Base-by-base conservation (phyloP, 1,140 invertebrate genomes). In the Drosophila nebulosa region DNA sequence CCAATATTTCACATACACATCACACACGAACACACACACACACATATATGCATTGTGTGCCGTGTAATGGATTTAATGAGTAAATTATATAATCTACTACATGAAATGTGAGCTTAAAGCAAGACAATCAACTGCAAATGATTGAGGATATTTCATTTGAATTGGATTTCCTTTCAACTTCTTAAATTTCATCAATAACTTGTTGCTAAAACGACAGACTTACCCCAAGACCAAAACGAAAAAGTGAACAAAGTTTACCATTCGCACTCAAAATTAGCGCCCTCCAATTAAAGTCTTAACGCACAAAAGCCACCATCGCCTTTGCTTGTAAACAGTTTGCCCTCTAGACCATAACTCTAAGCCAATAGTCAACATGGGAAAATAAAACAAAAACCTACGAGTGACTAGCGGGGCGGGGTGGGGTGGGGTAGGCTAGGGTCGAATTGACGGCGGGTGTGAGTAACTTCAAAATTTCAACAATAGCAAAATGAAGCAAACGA, bases 401-500 rank as follows among this genome's bases (percentile, higher is more conserved):
- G 58, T 26, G 57, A 63, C 12, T 42, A 32, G 12, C 32, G n/a
- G 4, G 4, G 12, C 10, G 61, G 24, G 2, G 3, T 10, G 51
- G 21, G 24, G n/a, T 24, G 46, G 4, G 30, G 42, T 16, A 32
- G 61, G 2, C 4, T 46, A 1, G 39, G 39, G 18, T 50, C 42
- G 10, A 30, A n/a, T n/a, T 2, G 24, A 24, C 24, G 2, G 24
- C 21, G 52, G 64, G 7, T 22, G 46, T 39, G 24, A 21, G 67
- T 53, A 66, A 39, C 81, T 85, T 85, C 55, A 71, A 81, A 85
- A 81, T 85, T 78, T 86, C 72, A 85, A 85, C 81, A 85, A 85
- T 85, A 86, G 81, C 81, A 85, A 86, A 86, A 86, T 88, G 78
- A 83, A 75, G 83, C 83, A 89, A 89, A 89, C 84, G 79, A 85